Conservation (phyloP, 1,140 invertebrate species). For the Telenomus remus region DNA sequence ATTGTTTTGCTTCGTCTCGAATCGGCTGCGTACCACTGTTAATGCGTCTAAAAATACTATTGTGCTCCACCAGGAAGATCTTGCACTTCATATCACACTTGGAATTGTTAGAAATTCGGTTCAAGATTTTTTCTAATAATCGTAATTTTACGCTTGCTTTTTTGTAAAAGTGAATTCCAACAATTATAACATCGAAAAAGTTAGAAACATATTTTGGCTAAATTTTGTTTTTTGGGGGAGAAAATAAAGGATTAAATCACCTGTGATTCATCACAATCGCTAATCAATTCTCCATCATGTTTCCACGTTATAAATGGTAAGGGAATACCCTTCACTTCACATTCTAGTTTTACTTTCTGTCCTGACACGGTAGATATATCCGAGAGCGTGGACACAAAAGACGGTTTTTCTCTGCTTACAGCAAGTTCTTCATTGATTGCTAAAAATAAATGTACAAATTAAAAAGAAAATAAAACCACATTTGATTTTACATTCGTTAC, state of each 20-base stretch:
- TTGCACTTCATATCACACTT: conserved; percentile 20
- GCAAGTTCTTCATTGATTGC: conserved; percentile 70
- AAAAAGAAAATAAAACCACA: no score
- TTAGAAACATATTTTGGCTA: no score
- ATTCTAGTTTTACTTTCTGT: conserved; percentile 82
- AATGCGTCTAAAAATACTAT: conserved; percentile 59
- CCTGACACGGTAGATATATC: conserved; percentile 80
- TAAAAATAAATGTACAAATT: no score
- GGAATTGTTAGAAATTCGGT: conserved; percentile 15
- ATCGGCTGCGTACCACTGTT: conserved; percentile 55
- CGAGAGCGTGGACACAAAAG: conserved; percentile 76
- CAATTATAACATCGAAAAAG: no score
- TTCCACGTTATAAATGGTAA: conserved; percentile 80
- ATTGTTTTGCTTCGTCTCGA: conserved; percentile 58
- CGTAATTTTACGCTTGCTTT: no score
- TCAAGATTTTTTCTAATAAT: conserved; percentile 14
- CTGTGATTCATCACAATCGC: conserved; percentile 75
- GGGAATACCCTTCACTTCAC: conserved; percentile 79
- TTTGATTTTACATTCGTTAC: no score
- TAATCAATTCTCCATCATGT: conserved; percentile 80
- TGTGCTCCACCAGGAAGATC: conserved; percentile 14
- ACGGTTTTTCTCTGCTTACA: conserved; percentile 72
- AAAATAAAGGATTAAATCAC: no score
- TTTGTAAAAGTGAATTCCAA: no score
- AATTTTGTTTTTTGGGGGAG: no score